Conservation (phyloP, 1,140 invertebrate species). For the Pogonognathellus flavescens region DNA sequence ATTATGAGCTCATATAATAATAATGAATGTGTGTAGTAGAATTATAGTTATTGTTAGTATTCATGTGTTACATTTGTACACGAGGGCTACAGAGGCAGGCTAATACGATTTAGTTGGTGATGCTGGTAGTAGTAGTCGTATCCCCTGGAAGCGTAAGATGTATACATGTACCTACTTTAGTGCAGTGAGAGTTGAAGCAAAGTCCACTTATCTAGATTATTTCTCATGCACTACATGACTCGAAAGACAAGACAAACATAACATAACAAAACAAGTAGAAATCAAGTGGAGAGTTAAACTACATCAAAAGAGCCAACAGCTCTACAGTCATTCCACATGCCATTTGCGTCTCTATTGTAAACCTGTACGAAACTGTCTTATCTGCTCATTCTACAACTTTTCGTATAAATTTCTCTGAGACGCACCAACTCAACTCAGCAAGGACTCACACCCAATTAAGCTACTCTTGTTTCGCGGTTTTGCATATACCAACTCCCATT, state of each 20-base stretch:
- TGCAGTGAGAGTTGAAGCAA: background rate
- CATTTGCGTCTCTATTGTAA: constrained; percentile 65
- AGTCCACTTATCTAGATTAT: constrained; percentile 47
- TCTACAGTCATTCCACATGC: constrained; percentile 61
- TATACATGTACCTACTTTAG: background rate
- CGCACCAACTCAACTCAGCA: constrained; percentile 48
- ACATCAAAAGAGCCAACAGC: constrained; percentile 52
- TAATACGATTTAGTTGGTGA: background rate
- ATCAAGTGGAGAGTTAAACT: constrained; percentile 45
- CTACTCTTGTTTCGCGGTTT: constrained; percentile 66
- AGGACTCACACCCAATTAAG: constrained; percentile 65
- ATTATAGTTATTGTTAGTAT: background rate
- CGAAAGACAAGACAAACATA: constrained; percentile 24
- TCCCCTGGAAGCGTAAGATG: no score
- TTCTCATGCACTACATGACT: constrained; percentile 2
- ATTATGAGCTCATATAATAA: no score
- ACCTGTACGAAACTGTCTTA: constrained; percentile 65
- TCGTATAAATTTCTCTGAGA: constrained; percentile 66
- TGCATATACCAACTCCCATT: constrained; percentile 33
- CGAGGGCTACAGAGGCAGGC: background rate
- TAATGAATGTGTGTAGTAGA: background rate
- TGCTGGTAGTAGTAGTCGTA: background rate
- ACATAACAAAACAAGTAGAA: constrained; percentile 46
- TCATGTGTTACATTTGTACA: no score
- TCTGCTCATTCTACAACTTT: constrained; percentile 67